These are phyloP conservation scores for Anolis apletophallus DNA, from an alignment of 2,797 vertebrate genomes.

Conservation along the genomic window DNA sequence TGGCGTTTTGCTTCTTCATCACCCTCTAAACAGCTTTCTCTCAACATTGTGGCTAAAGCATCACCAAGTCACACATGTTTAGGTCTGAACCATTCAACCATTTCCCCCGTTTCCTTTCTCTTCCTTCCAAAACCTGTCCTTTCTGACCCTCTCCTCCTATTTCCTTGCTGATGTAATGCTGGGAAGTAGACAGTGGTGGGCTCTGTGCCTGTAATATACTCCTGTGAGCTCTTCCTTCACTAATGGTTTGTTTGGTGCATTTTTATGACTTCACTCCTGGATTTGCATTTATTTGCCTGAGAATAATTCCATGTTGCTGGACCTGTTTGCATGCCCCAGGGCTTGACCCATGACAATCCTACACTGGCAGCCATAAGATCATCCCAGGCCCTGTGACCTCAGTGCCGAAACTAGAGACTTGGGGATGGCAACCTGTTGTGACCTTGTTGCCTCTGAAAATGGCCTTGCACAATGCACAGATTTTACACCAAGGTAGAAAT, in stretches of 20 bases:
- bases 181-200: not conserved
- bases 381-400: too few relatives aligned
- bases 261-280: too few relatives aligned
- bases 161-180: not conserved
- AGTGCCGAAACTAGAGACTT: too few relatives aligned
- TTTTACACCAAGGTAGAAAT: too few relatives aligned
- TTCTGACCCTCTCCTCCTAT: not conserved
- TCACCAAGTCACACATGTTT: not conserved
- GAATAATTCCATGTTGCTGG: not conserved
- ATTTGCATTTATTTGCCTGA: too few relatives aligned
- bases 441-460: too few relatives aligned
- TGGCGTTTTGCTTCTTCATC: not conserved
- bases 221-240: not conserved
- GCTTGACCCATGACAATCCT: too few relatives aligned
- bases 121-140: not conserved
- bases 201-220: not conserved
- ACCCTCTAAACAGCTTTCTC: not conserved
- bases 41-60: not conserved
- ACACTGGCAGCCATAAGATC: too few relatives aligned
- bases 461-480: too few relatives aligned
- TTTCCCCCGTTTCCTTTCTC: not conserved
- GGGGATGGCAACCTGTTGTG: too few relatives aligned
- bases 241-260: not conserved
- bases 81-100: not conserved
- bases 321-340: too few relatives aligned